Conservation (phyloP, 2,888 invertebrate species). For the Drosophila austrosaltans region DNA sequence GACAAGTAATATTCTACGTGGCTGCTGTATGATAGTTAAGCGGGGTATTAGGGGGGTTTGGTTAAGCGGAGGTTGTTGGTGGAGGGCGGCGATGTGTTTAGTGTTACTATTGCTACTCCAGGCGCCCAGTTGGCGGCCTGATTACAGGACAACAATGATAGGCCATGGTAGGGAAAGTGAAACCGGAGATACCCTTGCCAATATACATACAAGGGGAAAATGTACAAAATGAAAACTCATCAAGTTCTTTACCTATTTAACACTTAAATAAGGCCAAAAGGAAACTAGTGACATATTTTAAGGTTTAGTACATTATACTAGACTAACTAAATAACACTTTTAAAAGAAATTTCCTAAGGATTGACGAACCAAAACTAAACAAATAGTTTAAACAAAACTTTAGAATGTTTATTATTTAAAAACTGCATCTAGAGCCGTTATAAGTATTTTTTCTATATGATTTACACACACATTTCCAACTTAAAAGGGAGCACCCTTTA, state of each 20-base stretch:
- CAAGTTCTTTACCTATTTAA: not conserved
- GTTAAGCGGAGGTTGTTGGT: conserved; percentile 26
- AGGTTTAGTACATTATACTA: too few relatives aligned
- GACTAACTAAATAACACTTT: too few relatives aligned
- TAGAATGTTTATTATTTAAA: too few relatives aligned
- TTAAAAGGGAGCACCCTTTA: conserved; percentile 30
- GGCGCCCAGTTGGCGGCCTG: conserved; percentile 61
- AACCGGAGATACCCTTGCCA: conserved; percentile 28
- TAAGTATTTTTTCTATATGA: not conserved
- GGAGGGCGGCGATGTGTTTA: not conserved
- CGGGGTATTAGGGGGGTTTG: not conserved
- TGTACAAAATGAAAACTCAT: not conserved
- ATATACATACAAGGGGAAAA: not conserved
- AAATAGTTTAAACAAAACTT: too few relatives aligned
- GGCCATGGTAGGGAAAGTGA: not conserved
- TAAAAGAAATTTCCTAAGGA: too few relatives aligned
- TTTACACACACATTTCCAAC: too few relatives aligned
- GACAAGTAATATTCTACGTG: conserved; percentile 29
- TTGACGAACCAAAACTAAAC: too few relatives aligned
- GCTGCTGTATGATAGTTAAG: conserved; percentile 36
- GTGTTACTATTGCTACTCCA: conserved; percentile 27
- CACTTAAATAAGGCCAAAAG: not conserved
- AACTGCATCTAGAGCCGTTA: too few relatives aligned
- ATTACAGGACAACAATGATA: conserved; percentile 41
- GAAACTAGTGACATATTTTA: not conserved